Evolutionary conservation across 2,113 vertebrate species (phyloP), one percentile per base, ranked within the genome.

Genomic region (Poecile atricapillus): DNA sequence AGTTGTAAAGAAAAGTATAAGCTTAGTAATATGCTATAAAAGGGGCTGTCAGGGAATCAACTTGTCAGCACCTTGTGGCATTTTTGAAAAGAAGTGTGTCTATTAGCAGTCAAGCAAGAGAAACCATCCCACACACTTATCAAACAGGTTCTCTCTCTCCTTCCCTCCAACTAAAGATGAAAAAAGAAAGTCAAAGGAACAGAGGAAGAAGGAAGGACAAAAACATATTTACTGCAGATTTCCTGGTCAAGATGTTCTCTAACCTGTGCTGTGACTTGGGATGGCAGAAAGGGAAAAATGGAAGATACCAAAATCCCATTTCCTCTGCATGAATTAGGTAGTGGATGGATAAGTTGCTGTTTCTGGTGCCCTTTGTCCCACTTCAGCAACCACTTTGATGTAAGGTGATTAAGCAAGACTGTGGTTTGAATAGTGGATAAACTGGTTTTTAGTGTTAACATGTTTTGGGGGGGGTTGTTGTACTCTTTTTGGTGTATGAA

Each of bases 351-450:
- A 87, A 77, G 49, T 15, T 89, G 47, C 59, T 83, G 33, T 52
- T 95, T 82, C 81, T 94, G 44, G 44, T 95, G 93, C 94, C 89
- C 93, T 95, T 95, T 96, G 81, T 95, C 81, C 94, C 87, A 95
- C 74, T 94, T 96, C 41, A 76, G 69, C 87, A 91, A 58, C 62
- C 17, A 13, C 73, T 96, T 89, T 81, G 76, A 93, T 90, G 73
- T 83, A 68, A 77, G 2, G 1, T 73, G 83, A 89, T 96, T 87
- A 88, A 95, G 83, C 79, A 87, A 96, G 93, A 81, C 52, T 35
- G 52, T 58, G 63, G 68, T 80, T 78, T 85, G 76, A 82, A 65
- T 68, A 93, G 90, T 95, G 73, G 93, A 87, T 87, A 93, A 95
- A 96, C 90, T 90, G 92, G 90, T 96, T 95, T 90, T 93, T 75